Conservation (phyloP, 1,140 invertebrate species). For the Venturia canescens region DNA sequence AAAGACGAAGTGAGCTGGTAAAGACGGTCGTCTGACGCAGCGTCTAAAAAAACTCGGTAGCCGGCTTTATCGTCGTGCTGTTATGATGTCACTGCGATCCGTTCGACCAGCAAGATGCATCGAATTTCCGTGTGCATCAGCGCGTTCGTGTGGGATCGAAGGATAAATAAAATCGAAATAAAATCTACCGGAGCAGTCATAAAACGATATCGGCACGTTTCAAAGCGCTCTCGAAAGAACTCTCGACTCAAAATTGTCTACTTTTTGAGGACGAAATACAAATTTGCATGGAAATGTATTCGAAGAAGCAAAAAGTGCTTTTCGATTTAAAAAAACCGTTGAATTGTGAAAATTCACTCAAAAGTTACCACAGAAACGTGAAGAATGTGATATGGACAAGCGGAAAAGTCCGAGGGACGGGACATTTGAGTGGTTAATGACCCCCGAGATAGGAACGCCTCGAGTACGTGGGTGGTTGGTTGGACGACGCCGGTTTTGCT, state of each 20-base stretch:
- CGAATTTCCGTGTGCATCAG: neutral
- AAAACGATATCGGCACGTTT: neutral
- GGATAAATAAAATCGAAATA: neutral
- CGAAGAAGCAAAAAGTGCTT: too few relatives aligned
- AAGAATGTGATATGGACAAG: too few relatives aligned
- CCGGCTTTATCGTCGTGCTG: neutral
- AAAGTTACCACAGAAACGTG: too few relatives aligned
- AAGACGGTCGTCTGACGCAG: too few relatives aligned
- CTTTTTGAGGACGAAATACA: too few relatives aligned
- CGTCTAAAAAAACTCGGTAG: too few relatives aligned
- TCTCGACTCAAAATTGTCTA: too few relatives aligned
- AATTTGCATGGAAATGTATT: too few relatives aligned
- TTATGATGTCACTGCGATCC: neutral
- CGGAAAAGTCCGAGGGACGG: neutral
- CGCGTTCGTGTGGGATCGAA: neutral
- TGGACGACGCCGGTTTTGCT: conserved; percentile 28
- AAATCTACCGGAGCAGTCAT: neutral
- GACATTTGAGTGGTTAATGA: conserved; percentile 23
- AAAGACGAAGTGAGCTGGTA: neutral
- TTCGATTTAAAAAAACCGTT: too few relatives aligned
- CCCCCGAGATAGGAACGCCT: neutral
- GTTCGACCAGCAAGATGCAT: neutral
- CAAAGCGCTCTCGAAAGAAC: too few relatives aligned
- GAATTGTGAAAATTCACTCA: too few relatives aligned
- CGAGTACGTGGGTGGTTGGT: conserved; percentile 47